Conservation (phyloP, 2,113 vertebrate genomes). For the Corythaixoides concolor region DNA sequence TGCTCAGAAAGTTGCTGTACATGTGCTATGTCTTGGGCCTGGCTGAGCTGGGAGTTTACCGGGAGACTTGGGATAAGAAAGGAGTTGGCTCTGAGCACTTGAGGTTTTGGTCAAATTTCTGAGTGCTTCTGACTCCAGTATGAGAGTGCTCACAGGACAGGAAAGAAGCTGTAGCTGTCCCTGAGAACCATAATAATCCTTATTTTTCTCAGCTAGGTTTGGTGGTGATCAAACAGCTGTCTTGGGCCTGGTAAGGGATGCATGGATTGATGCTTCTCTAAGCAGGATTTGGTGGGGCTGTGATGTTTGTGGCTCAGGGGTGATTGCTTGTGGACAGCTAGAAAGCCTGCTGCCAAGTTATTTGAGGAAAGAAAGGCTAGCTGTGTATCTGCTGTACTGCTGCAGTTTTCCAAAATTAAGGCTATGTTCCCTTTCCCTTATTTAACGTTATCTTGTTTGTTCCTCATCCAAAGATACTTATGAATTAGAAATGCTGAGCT, state of each 20-base stretch:
- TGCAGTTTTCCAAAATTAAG: neutral
- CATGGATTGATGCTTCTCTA: neutral
- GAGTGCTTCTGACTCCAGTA: neutral
- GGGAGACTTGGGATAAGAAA: neutral
- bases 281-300: neutral
- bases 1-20: neutral
- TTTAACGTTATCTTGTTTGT: neutral
- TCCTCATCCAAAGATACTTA: neutral
- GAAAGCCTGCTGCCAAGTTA: neutral
- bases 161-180: neutral
- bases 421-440: neutral
- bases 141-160: neutral
- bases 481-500: neutral
- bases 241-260: neutral
- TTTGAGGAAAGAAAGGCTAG: neutral
- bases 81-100: neutral
- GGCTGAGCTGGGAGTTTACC: neutral
- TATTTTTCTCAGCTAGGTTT: neutral
- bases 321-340: neutral
- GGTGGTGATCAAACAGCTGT: neutral
- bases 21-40: neutral
- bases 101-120: neutral
- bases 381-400: neutral
- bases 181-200: neutral
- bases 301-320: neutral